Conservation (phyloP, 1,140 invertebrate genomes). For the Zelostemma sp. region DNA sequence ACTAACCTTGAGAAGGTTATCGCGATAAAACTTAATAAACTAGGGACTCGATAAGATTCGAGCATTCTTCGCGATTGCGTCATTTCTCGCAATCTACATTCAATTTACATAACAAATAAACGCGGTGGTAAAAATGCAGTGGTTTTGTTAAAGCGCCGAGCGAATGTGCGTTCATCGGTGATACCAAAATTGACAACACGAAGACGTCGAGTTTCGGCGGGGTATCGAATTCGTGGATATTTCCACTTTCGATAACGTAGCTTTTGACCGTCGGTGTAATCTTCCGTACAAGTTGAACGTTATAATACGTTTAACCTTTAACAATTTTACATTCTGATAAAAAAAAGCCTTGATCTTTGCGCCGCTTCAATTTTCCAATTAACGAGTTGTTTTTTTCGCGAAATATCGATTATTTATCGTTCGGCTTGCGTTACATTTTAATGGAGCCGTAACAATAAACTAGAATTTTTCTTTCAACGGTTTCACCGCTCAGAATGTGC, state of each 20-base stretch:
- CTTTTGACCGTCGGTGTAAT: not conserved
- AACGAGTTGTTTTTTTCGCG: too few relatives aligned
- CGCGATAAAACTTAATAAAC: conserved; percentile 3
- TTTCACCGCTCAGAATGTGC: too few relatives aligned
- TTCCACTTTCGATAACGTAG: too few relatives aligned
- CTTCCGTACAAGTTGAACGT: not conserved
- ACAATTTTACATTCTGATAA: not conserved
- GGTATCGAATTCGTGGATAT: too few relatives aligned
- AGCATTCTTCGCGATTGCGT: conserved; percentile 1
- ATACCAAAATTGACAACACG: too few relatives aligned
- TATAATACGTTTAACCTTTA: not conserved
- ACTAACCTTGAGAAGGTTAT: not conserved
- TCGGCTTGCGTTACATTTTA: too few relatives aligned
- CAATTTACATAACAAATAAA: conserved; percentile 1
- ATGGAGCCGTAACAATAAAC: too few relatives aligned
- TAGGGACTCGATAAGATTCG: not conserved
- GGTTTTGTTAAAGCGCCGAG: too few relatives aligned
- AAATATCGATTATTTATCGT: too few relatives aligned
- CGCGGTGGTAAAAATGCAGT: not conserved
- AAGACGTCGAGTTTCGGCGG: too few relatives aligned
- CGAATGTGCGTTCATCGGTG: too few relatives aligned
- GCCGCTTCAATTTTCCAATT: not conserved
- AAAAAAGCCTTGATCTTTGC: not conserved
- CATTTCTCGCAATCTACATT: not conserved
- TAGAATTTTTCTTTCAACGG: too few relatives aligned